Base-by-base conservation (phyloP, 1,140 invertebrate species). In the Diachasma alloeum region DNA sequence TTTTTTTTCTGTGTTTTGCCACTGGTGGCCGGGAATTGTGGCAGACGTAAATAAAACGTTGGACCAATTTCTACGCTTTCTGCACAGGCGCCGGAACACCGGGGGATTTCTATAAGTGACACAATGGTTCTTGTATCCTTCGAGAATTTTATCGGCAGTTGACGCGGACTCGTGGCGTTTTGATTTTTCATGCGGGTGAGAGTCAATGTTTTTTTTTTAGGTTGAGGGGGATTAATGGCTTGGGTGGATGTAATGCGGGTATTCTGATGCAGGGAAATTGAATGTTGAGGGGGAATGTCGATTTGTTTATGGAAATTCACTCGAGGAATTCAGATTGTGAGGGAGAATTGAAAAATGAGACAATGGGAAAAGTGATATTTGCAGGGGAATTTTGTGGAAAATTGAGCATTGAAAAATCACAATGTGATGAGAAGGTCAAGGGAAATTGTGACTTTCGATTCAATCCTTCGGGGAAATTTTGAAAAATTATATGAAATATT, bases 41-140 rank as follows among this genome's bases (percentile, higher is more conserved):
- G 17, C 48, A 42, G 31, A 8, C 11, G 59, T 13, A 68, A 75
- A 68, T 24, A 39, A 42, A 46, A 13, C 17, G 36, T 72, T 17
- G 36, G 24, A 80, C 78, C 75, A 72, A 84, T 84, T 83, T 81
- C 74, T 84, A 83, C 82, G 82, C 82, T 83, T 84, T 84, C 83
- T 83, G 83, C 81, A 81, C 83, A 72, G 46, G 56, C 53, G 48
- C 79, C 76, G 1, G 0, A 31, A 42, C 10, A 63, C 59, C 77
- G 72, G 72, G 76, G 82, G 82, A 82, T 82, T 84, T 83, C 82
- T 81, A 83, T 77, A 24, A 37, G 75, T 84, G 81, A 84, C 79
- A 81, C 79, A 83, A 83, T 80, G 78, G 5, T 68, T 42, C 69
- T 71, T 31, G 26, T 31, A 26, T 19, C 31, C 13, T 48, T 13